Base-by-base conservation (phyloP, 2,113 vertebrate genomes). In the Pachycephala philippinensis region DNA sequence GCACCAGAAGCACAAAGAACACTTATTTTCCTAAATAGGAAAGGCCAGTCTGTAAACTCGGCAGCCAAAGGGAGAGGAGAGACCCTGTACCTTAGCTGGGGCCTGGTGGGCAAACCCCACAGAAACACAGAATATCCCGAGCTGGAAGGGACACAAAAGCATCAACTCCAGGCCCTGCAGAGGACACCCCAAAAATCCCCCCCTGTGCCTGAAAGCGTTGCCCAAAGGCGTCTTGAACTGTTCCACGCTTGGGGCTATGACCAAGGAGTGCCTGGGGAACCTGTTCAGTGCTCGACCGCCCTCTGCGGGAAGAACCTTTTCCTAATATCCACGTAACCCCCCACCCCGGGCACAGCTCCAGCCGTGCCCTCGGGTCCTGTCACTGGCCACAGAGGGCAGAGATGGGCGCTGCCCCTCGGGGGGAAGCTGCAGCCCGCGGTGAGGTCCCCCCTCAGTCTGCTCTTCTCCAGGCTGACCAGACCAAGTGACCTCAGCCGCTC, bases 171-270 rank as follows among this genome's bases (percentile, higher is more conserved):
- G 20, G 7, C 30, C 21, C 10, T 20, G 37, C 42, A 65, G 12
- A 65, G n/a, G 44, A 50, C 65, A 54, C 9, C 13, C 24, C 56
- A 54, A 17, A 13, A 35, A 40, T 20, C 11, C 20, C 19, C 15
- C 21, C 5, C 5, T 3, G 11, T 49, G 16, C 9, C 57, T 42
- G 40, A 47, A 2, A 47, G 13, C 1, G 0, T 5, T 27, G 14
- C 49, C 22, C 56, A 28, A 84, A 56, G 2, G 18, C 22, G 16
- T 35, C 42, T 3, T 13, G 22, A 70, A 47, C 18, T 54, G n/a
- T 27, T n/a, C 37, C 54, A 54, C 10, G 26, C 27, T 31, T 50
- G 10, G 6, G 35, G 27, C 10, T 35, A 23, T 37, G 35, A 37
- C 15, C 39, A 70, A 68, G 5, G 31, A 68, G 27, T 68, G 31